Conservation (phyloP, 2,797 vertebrate genomes). For the Gambelia wislizenii region DNA sequence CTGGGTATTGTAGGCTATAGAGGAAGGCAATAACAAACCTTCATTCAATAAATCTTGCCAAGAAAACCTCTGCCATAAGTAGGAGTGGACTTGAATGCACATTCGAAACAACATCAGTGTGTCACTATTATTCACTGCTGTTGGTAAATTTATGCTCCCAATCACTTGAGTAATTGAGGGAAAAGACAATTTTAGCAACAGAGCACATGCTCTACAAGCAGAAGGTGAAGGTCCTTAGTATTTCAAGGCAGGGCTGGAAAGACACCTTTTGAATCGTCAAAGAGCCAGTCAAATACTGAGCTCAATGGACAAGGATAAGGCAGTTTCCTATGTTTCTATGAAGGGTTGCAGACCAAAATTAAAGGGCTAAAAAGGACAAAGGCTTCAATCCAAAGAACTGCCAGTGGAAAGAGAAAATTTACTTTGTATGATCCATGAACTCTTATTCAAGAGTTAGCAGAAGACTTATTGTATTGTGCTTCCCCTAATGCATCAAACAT, state of each 20-base stretch:
- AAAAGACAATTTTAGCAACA: background rate
- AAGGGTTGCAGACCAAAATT: background rate
- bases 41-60: no score
- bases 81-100: no score
- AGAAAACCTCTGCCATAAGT: no score
- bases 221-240: background rate
- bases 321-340: background rate
- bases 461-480: background rate
- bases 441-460: background rate
- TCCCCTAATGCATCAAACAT: background rate
- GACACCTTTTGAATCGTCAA: background rate
- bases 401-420: background rate
- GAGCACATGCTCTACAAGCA: background rate
- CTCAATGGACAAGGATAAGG: background rate
- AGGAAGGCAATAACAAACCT: no score
- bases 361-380: background rate
- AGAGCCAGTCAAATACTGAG: background rate
- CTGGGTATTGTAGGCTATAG: no score
- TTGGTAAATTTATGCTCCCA: background rate
- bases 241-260: background rate
- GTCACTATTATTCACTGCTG: background rate
- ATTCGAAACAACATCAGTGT: background rate
- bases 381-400: background rate
- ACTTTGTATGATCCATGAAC: background rate
- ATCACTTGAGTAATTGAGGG: background rate